A percentile compares a stretch with the other conserved stretches of the same genome.
These are phyloP conservation scores for Eudyptes chrysolophus DNA, from an alignment of 2,113 vertebrate genomes.

Conservation along the genomic window DNA sequence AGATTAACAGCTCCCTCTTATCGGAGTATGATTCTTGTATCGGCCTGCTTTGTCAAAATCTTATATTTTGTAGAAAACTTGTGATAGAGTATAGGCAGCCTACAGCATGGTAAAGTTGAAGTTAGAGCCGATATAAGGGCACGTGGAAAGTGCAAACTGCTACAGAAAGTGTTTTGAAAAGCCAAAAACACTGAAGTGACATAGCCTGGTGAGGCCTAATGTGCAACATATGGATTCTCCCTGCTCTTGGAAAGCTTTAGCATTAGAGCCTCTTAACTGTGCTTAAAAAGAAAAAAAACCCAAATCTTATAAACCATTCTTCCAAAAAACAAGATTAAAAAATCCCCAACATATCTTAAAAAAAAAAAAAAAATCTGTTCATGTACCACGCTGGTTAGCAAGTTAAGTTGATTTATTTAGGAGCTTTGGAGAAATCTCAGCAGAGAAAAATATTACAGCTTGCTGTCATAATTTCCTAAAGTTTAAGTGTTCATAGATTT, in stretches of 20 bases:
- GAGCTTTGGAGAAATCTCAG: not conserved
- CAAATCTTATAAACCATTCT: not conserved
- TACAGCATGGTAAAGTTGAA: not conserved
- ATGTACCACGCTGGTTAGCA: not conserved
- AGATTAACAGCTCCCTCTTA: not conserved
- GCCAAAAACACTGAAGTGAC: not conserved
- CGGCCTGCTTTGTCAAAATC: not conserved
- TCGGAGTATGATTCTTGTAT: not conserved
- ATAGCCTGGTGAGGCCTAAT: not conserved
- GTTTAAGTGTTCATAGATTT: constrained; percentile 14
- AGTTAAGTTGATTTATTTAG: constrained; percentile 15
- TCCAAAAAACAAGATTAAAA: not conserved
- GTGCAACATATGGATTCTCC: not conserved
- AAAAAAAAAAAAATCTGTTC: not conserved
- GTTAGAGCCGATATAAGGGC: not conserved
- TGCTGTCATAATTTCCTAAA: constrained; percentile 21
- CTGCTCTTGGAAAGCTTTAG: not conserved
- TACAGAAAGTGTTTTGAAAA: not conserved
- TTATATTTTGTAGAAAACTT: not conserved
- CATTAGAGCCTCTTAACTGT: not conserved
- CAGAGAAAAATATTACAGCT: constrained; percentile 14
- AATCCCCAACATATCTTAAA: not conserved
- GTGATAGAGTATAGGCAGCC: not conserved
- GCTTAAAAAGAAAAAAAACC: not conserved
- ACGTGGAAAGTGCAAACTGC: not conserved